phyloP scores from a whole-genome alignment of 2,888 invertebrate species.

The Cerastoderma edule region DNA sequence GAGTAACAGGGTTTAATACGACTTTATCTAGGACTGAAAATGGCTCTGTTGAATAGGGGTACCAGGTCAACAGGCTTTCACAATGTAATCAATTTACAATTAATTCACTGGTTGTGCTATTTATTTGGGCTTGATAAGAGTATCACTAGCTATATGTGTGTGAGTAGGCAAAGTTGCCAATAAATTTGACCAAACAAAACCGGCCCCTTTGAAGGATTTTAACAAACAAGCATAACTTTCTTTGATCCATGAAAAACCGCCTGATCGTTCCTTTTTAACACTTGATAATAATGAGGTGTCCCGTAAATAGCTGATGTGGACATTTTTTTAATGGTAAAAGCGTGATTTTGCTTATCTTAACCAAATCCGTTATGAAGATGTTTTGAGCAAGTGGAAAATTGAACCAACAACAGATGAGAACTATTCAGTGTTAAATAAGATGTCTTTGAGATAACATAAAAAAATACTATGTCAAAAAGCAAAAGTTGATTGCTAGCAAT shows the following conservation, averaged over 20 bases:
- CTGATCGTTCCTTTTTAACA: conserved; percentile 5
- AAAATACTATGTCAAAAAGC: too few relatives aligned
- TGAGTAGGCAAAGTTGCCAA: conserved; percentile 4
- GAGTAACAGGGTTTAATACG: too few relatives aligned
- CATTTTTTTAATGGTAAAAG: too few relatives aligned
- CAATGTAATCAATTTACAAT: conserved; percentile 55
- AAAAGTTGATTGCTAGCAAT: too few relatives aligned
- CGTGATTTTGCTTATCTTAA: too few relatives aligned
- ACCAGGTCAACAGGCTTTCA: conserved; percentile 48
- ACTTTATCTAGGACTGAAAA: conserved; percentile 14
- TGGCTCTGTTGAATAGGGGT: conserved; percentile 5
- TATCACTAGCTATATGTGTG: conserved; percentile 4
- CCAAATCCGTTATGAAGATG: too few relatives aligned
- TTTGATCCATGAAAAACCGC: conserved; percentile 10
- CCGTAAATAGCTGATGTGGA: too few relatives aligned
- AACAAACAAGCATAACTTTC: conserved; percentile 26
- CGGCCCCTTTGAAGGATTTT: conserved; percentile 17
- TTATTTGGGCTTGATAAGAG: conserved; percentile 38
- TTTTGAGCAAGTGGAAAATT: too few relatives aligned
- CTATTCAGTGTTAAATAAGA: too few relatives aligned
- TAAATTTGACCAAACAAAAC: conserved; percentile 20
- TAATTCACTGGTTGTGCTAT: conserved; percentile 49
- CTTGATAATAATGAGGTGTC: conserved; percentile 11
- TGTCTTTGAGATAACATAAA: too few relatives aligned
- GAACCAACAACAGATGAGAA: too few relatives aligned